Percentiles rank a stretch among this genome's conserved stretches.
Conservation (phyloP, 2,797 vertebrate genomes). For the Synaphobranchus kaupii region DNA sequence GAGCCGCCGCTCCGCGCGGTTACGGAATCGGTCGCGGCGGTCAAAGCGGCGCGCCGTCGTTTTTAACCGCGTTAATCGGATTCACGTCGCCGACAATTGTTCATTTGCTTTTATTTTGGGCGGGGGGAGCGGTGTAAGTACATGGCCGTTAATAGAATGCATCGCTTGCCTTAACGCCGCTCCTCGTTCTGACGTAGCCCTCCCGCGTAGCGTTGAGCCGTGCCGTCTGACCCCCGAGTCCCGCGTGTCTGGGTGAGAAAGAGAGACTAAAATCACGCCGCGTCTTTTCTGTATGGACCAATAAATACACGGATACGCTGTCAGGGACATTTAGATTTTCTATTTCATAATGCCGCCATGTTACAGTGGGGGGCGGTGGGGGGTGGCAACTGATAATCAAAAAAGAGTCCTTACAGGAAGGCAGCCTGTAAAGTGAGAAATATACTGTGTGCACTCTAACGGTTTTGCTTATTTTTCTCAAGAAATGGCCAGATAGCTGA, state of each 20-base stretch:
- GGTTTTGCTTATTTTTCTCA: neutral
- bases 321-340: neutral
- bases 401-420: no score
- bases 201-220: conserved; percentile 65
- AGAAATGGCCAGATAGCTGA: no score
- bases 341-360: neutral
- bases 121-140: conserved; percentile 46
- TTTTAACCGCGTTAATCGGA: conserved; percentile 8
- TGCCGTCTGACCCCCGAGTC: conserved; percentile 53
- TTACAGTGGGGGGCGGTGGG: neutral
- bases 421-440: neutral
- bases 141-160: conserved; percentile 84
- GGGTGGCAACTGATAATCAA: neutral
- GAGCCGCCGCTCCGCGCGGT: neutral
- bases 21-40: no score
- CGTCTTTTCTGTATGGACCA: neutral
- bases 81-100: conserved; percentile 43
- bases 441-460: neutral
- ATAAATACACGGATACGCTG: neutral
- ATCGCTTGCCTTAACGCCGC: conserved; percentile 77
- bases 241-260: conserved; percentile 57
- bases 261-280: neutral
- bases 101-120: neutral
- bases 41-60: no score
- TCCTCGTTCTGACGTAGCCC: conserved; percentile 72